phyloP scores from a whole-genome alignment of 2,113 vertebrate genomes.

The Clarias gariepinus region DNA sequence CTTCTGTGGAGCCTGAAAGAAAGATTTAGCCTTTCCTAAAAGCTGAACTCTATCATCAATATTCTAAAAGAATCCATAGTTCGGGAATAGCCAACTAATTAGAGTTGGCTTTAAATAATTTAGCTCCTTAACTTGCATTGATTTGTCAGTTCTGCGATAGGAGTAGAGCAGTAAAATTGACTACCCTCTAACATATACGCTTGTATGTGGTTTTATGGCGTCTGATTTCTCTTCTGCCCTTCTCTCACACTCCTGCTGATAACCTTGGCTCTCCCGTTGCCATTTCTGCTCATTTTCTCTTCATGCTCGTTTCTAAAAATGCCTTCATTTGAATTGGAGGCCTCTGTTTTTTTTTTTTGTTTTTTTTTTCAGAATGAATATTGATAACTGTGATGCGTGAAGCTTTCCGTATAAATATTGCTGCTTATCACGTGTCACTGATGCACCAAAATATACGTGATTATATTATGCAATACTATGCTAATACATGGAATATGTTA shows the following conservation, averaged over 20 bases:
- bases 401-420: not conserved
- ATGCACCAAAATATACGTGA: not conserved
- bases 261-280: constrained; percentile 11
- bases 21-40: constrained; percentile 66
- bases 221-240: constrained; percentile 56
- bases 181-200: constrained; percentile 84
- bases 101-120: constrained; percentile 99
- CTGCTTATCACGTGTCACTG: constrained; percentile 4
- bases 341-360: not conserved
- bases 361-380: not conserved
- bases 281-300: constrained; percentile 1
- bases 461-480: constrained; percentile 29
- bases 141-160: constrained; percentile 93
- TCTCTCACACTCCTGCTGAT: constrained; percentile 26
- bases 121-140: constrained; percentile 99
- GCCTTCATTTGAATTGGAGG: not conserved
- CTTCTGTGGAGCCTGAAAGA: constrained; percentile 27
- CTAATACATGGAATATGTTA: constrained; percentile 36
- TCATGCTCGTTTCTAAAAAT: not conserved
- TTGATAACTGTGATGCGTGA: not conserved
- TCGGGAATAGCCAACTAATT: constrained; percentile 98
- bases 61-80: constrained; percentile 94
- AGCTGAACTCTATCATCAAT: constrained; percentile 90
- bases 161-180: constrained; percentile 96
- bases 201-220: constrained; percentile 70